These are phyloP conservation scores for Oxyruncus cristatus DNA, from an alignment of 2,113 vertebrate species.

Conservation along the genomic window DNA sequence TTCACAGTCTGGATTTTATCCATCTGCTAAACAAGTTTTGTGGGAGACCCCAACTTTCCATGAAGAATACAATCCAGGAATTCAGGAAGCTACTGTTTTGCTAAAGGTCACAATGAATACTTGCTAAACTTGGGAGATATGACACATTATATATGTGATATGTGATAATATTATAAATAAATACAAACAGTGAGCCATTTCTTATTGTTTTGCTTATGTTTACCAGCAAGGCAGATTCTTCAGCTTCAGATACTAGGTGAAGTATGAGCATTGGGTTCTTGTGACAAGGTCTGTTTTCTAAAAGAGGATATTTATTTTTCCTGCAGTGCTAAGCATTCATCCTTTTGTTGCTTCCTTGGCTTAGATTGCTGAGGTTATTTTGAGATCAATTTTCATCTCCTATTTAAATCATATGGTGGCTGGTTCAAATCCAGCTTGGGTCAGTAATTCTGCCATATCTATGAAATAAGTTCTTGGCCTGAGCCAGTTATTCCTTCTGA, in stretches of 20 bases:
- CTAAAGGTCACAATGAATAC: neutral
- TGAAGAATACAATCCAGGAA: neutral
- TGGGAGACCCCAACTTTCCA: neutral
- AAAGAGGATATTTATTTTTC: conserved; percentile 28
- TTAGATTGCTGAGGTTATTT: conserved; percentile 18
- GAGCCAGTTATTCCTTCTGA: neutral
- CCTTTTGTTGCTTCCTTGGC: neutral
- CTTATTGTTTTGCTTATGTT: neutral
- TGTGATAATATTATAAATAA: neutral
- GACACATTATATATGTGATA: neutral
- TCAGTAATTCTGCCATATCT: conserved; percentile 26
- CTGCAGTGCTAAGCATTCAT: neutral
- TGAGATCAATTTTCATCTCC: conserved; percentile 23
- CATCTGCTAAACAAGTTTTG: neutral
- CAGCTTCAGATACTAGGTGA: neutral
- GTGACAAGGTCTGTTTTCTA: neutral
- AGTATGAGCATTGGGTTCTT: neutral
- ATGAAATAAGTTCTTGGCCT: neutral
- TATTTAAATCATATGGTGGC: conserved; percentile 39
- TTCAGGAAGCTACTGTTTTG: neutral
- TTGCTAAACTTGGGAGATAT: neutral
- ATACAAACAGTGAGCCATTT: neutral
- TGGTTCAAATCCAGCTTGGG: conserved; percentile 20
- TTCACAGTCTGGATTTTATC: neutral
- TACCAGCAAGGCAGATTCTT: neutral